Conservation (phyloP, 2,888 invertebrate species). For the Magallana nippona region DNA sequence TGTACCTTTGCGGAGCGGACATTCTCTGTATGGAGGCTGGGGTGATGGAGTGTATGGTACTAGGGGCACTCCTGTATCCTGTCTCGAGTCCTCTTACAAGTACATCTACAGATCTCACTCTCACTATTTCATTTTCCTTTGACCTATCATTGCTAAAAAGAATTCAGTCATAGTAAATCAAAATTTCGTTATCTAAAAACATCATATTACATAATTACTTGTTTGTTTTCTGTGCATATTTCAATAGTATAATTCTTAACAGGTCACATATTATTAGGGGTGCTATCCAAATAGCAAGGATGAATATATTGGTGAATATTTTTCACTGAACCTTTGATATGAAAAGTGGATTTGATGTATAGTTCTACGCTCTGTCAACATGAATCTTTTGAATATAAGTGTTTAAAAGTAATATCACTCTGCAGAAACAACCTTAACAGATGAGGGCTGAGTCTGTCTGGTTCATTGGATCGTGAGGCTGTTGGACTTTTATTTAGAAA, state of each 20-base stretch:
- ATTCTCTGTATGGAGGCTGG: not conserved
- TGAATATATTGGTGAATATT: too few species aligned
- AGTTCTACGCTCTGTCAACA: too few species aligned
- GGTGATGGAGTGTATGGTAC: conserved; percentile 11
- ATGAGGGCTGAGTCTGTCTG: not conserved
- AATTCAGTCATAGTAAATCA: not conserved
- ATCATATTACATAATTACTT: too few species aligned
- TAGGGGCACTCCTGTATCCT: conserved; percentile 31
- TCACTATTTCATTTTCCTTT: not conserved
- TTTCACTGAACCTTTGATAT: too few species aligned
- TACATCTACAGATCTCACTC: not conserved
- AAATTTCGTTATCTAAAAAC: too few species aligned
- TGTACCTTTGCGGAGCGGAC: not conserved
- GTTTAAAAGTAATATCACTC: not conserved
- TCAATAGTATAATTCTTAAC: too few species aligned
- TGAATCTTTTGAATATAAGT: not conserved
- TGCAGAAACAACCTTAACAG: not conserved
- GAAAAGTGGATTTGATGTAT: too few species aligned
- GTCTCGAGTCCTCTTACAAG: conserved; percentile 16
- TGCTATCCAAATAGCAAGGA: too few species aligned
- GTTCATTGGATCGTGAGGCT: not conserved
- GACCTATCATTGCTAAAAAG: not conserved
- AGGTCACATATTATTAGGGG: too few species aligned
- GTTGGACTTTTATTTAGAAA: conserved; percentile 7
- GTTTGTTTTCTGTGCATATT: too few species aligned